These are phyloP conservation scores for Synergus gifuensis DNA, from an alignment of 2,888 invertebrate species.

Conservation along the genomic window DNA sequence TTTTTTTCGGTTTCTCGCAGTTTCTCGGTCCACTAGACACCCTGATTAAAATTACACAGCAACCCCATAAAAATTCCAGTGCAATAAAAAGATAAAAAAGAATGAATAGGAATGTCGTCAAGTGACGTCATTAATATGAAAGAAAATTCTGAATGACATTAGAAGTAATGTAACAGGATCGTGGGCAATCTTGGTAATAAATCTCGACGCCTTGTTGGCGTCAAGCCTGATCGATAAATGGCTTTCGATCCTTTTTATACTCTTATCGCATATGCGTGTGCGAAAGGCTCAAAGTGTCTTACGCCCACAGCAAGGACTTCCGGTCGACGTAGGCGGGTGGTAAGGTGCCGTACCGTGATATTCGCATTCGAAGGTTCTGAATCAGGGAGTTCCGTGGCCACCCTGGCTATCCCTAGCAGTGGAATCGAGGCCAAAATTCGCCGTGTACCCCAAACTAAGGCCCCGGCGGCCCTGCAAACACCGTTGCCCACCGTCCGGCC, in stretches of 20 bases:
- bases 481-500: conserved; percentile 72
- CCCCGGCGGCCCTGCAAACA: conserved; percentile 70
- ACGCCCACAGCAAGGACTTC: conserved; percentile 40
- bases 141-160: conserved; percentile 27
- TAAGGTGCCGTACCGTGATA: conserved; percentile 60
- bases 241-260: conserved; percentile 18
- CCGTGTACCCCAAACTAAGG: conserved; percentile 70
- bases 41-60: no score
- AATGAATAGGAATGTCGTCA: background rate
- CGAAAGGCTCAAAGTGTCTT: background rate
- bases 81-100: background rate
- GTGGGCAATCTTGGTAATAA: conserved; percentile 37
- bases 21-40: no score
- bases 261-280: conserved; percentile 33
- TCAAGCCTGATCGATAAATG: conserved; percentile 28
- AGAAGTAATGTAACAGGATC: conserved; percentile 19
- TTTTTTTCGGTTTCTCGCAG: no score
- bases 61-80: no score
- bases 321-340: conserved; percentile 38
- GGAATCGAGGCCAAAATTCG: conserved; percentile 72
- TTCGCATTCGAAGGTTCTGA: conserved; percentile 53
- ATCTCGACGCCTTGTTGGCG: conserved; percentile 32
- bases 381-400: conserved; percentile 58
- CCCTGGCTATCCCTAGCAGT: conserved; percentile 69
- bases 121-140: background rate